Conservation (phyloP, 2,888 invertebrate genomes). For the Acanthacorydalis orientalis region DNA sequence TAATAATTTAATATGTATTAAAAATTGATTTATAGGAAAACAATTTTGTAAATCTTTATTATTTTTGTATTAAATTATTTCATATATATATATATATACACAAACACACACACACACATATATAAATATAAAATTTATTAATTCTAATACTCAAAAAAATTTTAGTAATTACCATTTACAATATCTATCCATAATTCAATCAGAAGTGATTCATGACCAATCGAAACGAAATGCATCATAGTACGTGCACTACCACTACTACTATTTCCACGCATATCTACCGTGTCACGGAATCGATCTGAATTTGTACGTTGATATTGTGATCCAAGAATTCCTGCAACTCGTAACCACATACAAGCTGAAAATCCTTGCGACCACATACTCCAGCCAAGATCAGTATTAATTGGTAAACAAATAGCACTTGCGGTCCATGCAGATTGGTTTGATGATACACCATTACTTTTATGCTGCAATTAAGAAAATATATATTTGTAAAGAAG, state of each 20-base stretch:
- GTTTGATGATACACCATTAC: background rate
- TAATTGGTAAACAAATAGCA: slow-evolving; percentile 6
- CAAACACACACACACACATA: too few relatives aligned
- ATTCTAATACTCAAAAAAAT: too few relatives aligned
- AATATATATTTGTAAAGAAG: too few relatives aligned
- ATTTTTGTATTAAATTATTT: too few relatives aligned
- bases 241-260: slow-evolving; percentile 9
- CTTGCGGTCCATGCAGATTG: slow-evolving; percentile 14
- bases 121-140: background rate
- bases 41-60: too few relatives aligned
- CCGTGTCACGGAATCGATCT: background rate
- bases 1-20: too few relatives aligned
- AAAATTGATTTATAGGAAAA: too few relatives aligned
- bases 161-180: slow-evolving; percentile 19
- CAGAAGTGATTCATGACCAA: slow-evolving; percentile 43
- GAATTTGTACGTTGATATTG: background rate
- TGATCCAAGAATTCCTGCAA: slow-evolving; percentile 15
- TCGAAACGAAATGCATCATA: slow-evolving; percentile 36
- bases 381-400: slow-evolving; percentile 35
- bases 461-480: too few relatives aligned
- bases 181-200: slow-evolving; percentile 43
- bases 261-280: background rate
- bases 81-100: too few relatives aligned
- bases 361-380: slow-evolving; percentile 46
- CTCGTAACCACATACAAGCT: slow-evolving; percentile 35